Conservation (phyloP, 1,140 invertebrate species). For the Heliconius congener region DNA sequence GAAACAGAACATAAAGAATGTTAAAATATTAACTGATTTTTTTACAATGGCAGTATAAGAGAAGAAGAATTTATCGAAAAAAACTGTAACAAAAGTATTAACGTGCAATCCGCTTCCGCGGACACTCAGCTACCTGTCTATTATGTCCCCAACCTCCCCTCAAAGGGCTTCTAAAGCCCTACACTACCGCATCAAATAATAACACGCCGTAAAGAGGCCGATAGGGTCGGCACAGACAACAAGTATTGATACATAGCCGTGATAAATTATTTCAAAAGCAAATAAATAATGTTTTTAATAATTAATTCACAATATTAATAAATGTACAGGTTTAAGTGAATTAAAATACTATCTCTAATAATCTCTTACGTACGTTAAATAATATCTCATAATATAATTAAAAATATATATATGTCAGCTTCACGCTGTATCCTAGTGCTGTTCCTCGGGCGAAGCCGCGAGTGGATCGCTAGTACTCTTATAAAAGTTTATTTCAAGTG, state of each 20-base stretch:
- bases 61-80: constrained; percentile 12
- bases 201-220: constrained; percentile 55
- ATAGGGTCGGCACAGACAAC: constrained; percentile 46
- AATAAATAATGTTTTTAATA: no score
- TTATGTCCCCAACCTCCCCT: constrained; percentile 40
- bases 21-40: background rate
- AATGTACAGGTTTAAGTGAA: no score
- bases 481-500: no score
- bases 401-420: no score
- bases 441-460: no score
- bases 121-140: constrained; percentile 31
- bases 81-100: background rate
- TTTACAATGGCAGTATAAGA: background rate
- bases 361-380: no score
- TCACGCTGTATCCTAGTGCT: no score
- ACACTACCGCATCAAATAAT: constrained; percentile 71
- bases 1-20: background rate
- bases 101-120: constrained; percentile 22
- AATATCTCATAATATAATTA: no score
- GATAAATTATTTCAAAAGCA: background rate
- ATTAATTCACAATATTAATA: no score
- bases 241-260: constrained; percentile 33
- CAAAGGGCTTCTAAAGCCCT: constrained; percentile 51
- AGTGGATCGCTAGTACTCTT: no score
- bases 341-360: no score